Evolutionary conservation across 2,888 invertebrate genomes (phyloP), one percentile per base, ranked within the genome.

Genomic region (Polymixis lichenea): DNA sequence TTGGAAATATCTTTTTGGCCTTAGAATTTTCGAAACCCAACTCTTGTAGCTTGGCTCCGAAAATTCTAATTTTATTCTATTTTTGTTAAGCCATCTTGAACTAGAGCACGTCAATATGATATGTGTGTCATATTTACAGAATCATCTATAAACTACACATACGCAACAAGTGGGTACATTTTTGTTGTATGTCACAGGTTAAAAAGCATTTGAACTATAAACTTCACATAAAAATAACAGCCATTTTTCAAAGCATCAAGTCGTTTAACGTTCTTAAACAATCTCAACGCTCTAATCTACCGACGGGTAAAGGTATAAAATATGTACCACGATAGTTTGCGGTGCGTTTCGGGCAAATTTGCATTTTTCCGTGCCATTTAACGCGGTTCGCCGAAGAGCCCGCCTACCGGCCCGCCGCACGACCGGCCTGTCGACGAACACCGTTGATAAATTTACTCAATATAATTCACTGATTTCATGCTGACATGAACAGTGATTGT

Each of bases 311-410:
- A 77, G 62, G 70, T 80, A 84, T 87, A 84, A 83, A 77, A 80
- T 80, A 80, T 73, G 71, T 75, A 73, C 53, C 28, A 75, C 87
- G 85, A 89, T 89, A 90, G 91, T 91, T 92, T 89, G 90, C 85
- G 89, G 86, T 84, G 85, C 70, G 84, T 89, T 87, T 87, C 88
- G 85, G 85, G 92, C 91, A 92, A 93, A 94, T 94, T 94, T 94
- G 92, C 93, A 94, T 94, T 94, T 94, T 94, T 93, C 93, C 91
- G 91, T 89, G 87, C 92, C 92, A 93, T 93, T 94, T 89, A 87
- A 88, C 87, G 82, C 79, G 83, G 78, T 86, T 78, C 80, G 73
- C 68, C 72, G 72, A 64, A 67, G 51, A 25, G 38, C 56, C 53
- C 60, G 46, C 17, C 65, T 55, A 22, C 32, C 75, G 15, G 51